Evolutionary conservation across 2,888 invertebrate genomes (phyloP).

Genomic region (Standfussiana lucernea): DNA sequence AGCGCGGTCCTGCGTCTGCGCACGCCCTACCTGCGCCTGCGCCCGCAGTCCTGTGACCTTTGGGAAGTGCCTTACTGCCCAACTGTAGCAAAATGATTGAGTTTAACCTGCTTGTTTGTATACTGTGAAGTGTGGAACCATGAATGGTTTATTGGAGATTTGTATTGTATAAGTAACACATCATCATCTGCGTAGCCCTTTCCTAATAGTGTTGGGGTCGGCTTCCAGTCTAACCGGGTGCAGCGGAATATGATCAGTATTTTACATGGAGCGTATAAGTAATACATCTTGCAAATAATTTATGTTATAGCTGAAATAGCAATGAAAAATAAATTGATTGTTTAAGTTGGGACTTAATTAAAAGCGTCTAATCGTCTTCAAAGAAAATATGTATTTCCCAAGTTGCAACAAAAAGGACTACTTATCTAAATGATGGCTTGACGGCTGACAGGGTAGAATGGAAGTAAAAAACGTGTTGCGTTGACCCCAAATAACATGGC

Average conservation of each 20-base stretch:
- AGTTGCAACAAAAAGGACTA: not conserved
- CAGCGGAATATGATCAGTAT: not conserved
- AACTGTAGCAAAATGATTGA: constrained; percentile 19
- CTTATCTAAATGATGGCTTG: not conserved
- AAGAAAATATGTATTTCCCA: not conserved
- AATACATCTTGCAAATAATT: not conserved
- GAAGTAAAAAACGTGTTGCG: not conserved
- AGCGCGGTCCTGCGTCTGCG: constrained; percentile 8
- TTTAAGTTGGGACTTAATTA: not conserved
- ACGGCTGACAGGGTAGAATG: not conserved
- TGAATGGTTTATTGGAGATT: not conserved
- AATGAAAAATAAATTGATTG: not conserved
- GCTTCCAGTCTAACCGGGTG: not conserved
- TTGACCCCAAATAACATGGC: not conserved
- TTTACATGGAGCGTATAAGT: not conserved
- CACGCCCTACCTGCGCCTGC: constrained; percentile 39
- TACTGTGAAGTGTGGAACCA: not conserved
- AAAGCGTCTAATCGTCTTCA: not conserved
- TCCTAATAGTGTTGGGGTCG: not conserved
- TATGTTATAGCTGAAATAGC: not conserved
- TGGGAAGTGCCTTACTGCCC: constrained; percentile 42
- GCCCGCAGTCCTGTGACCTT: constrained; percentile 58
- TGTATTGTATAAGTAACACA: not conserved
- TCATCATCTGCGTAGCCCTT: not conserved
- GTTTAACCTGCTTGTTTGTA: constrained; percentile 15